These are phyloP conservation scores for Catalaphyllia jardinei DNA, from an alignment of 64 coral and sea anemone genomes.

Conservation along the genomic window DNA sequence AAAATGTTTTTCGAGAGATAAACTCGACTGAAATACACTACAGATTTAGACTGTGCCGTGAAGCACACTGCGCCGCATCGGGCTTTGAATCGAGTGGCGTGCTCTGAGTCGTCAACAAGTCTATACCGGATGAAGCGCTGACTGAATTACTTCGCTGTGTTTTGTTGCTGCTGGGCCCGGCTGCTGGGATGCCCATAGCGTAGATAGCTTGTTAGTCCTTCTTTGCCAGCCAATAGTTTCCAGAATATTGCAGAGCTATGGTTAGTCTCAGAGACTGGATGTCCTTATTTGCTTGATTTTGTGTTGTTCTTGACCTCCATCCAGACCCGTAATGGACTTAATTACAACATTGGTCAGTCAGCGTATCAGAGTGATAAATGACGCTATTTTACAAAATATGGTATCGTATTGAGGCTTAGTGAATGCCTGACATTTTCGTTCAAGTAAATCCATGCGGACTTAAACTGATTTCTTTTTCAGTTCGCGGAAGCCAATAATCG, in stretches of 20 bases:
- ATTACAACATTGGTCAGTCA: background rate
- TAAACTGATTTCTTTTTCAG: background rate
- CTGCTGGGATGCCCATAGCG: background rate
- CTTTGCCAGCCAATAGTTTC: background rate
- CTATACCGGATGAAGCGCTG: background rate
- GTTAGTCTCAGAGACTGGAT: background rate
- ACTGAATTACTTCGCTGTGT: background rate
- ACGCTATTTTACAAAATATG: background rate
- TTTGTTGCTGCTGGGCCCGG: background rate
- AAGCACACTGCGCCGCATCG: background rate
- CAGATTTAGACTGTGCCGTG: background rate
- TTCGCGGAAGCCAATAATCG: background rate
- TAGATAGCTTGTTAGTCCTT: background rate
- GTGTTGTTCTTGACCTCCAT: background rate
- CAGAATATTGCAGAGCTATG: background rate
- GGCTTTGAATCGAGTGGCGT: background rate
- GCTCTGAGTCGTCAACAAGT: background rate
- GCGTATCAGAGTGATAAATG: background rate
- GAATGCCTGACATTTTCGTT: background rate
- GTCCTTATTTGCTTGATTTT: background rate
- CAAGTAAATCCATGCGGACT: background rate
- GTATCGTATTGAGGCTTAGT: conserved; percentile 1
- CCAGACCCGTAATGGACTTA: background rate
- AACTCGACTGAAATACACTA: too few species aligned
- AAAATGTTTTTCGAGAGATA: too few species aligned